A percentile compares a stretch with the other conserved stretches of the same genome.
phyloP scores from a whole-genome alignment of 1,140 invertebrate genomes.

The Drosophila sturtevanti region DNA sequence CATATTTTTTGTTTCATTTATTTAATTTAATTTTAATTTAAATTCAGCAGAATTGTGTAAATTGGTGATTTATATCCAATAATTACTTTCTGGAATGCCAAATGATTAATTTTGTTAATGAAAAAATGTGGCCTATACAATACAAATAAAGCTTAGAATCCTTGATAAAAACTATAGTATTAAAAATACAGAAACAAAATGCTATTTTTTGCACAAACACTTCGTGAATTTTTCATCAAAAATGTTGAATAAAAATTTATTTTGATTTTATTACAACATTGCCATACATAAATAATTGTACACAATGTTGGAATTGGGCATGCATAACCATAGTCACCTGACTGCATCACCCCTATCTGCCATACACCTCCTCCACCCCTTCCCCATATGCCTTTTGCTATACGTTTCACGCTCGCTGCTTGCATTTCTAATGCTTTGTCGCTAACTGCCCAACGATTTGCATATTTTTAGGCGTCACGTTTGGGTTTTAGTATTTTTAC shows the following conservation, averaged over 20 bases:
- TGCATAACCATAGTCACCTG: conserved; percentile 33
- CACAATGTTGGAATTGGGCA: conserved; percentile 23
- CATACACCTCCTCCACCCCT: background rate
- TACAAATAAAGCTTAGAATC: conserved; percentile 69
- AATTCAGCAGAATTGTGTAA: background rate
- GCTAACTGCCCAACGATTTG: conserved; percentile 47
- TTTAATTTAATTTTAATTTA: too few species aligned
- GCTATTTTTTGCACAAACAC: conserved; percentile 19
- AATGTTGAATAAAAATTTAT: conserved; percentile 62
- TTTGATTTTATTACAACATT: conserved; percentile 73
- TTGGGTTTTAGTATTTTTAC: conserved; percentile 43
- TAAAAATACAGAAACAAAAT: conserved; percentile 6
- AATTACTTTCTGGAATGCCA: background rate
- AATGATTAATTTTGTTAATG: conserved; percentile 21
- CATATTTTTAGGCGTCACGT: conserved; percentile 68
- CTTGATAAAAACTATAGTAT: conserved; percentile 30
- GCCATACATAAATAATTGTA: conserved; percentile 52
- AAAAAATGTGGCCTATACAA: conserved; percentile 17
- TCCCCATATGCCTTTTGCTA: background rate
- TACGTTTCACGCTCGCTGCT: conserved; percentile 52
- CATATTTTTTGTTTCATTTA: too few species aligned
- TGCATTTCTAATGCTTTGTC: conserved; percentile 55
- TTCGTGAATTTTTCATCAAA: conserved; percentile 60
- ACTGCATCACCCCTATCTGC: background rate
- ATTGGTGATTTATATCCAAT: background rate